phyloP scores from a whole-genome alignment of 2,888 invertebrate species.

The Loripinus fragilis region DNA sequence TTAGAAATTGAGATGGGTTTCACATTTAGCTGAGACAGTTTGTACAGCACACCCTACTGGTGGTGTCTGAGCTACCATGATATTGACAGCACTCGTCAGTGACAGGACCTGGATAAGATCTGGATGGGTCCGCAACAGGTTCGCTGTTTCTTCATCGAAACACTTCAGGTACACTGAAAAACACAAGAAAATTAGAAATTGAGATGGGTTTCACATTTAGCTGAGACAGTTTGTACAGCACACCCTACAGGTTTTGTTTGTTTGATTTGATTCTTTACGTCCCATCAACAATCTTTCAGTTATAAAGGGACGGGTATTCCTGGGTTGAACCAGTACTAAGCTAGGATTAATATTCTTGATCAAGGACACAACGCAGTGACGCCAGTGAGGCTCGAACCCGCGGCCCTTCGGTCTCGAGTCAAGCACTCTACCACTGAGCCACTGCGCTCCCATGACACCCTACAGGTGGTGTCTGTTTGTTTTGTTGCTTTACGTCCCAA shows the following conservation, averaged over 20 bases:
- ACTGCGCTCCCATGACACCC: no score
- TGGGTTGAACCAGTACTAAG: no score
- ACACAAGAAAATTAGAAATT: constrained; percentile 49
- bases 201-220: constrained; percentile 94
- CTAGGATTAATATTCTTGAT: no score
- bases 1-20: constrained; percentile 89
- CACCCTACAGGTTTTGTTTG: no score
- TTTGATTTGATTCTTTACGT: no score
- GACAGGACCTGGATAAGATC: constrained; percentile 81
- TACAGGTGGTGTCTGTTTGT: constrained; percentile 75
- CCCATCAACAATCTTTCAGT: no score
- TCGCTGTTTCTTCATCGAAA: constrained; percentile 84
- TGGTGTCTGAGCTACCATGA: constrained; percentile 68
- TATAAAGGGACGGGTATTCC: no score
- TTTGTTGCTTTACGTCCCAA: no score
- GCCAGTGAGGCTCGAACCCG: no score
- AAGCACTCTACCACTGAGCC: no score
- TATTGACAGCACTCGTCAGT: constrained; percentile 72
- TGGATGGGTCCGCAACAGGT: constrained; percentile 72
- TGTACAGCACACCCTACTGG: constrained; percentile 89
- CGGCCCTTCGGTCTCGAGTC: no score
- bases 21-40: constrained; percentile 94
- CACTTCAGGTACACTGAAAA: constrained; percentile 88
- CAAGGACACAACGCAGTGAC: no score
- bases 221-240: constrained; percentile 93